phyloP scores from a whole-genome alignment of 2,113 vertebrate genomes.

The Tetrax tetrax region DNA sequence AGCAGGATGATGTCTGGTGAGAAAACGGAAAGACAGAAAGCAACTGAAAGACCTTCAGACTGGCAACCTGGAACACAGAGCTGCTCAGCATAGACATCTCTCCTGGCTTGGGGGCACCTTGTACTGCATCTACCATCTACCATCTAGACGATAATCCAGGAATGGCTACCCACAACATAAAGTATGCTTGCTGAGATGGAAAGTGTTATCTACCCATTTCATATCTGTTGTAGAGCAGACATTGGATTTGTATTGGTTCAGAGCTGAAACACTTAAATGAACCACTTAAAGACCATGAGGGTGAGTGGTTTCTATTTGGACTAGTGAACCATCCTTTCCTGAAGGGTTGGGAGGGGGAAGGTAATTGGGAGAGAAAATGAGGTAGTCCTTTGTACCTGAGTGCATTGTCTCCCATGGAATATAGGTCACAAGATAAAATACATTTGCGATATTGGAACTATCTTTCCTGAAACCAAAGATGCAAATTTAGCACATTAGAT shows the following conservation, averaged over 20 bases:
- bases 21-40: background rate
- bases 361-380: background rate
- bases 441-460: background rate
- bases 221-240: background rate
- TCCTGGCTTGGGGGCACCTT: background rate
- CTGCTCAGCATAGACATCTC: background rate
- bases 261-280: background rate
- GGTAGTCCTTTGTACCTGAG: background rate
- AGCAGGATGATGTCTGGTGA: background rate
- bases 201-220: background rate
- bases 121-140: background rate
- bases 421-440: background rate
- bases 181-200: background rate
- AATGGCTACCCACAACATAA: background rate
- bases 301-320: background rate
- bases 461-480: background rate
- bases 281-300: background rate
- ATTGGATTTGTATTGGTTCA: background rate
- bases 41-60: background rate
- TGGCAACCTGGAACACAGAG: background rate
- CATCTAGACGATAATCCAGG: background rate
- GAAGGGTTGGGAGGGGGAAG: background rate
- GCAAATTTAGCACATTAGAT: background rate
- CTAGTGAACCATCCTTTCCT: background rate
- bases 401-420: background rate